A percentile compares a stretch with the other conserved stretches of the same genome.
These are phyloP conservation scores for Diploscapter pachys DNA, from an alignment of 1,140 invertebrate species.

Conservation along the genomic window DNA sequence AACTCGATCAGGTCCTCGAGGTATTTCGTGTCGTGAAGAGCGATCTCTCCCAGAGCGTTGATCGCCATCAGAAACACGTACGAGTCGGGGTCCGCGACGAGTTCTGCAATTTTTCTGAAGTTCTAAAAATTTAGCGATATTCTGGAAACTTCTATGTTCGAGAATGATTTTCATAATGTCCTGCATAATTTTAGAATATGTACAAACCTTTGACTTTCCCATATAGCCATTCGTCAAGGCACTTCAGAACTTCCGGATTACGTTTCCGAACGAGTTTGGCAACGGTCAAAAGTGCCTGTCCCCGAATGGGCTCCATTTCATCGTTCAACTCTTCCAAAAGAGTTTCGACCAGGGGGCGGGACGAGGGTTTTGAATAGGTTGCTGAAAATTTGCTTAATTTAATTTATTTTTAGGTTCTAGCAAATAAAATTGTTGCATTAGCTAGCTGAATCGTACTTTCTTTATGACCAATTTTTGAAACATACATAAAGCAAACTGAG, in stretches of 20 bases:
- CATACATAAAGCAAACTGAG: too few species aligned
- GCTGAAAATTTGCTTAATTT: too few species aligned
- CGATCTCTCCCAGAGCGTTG: slow-evolving; percentile 43
- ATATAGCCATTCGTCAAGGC: slow-evolving; percentile 6
- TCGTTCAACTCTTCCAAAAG: neutral
- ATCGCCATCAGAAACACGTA: slow-evolving; percentile 46
- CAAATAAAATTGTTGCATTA: too few species aligned
- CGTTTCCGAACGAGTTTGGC: neutral
- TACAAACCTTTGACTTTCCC: slow-evolving; percentile 7
- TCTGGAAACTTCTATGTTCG: too few species aligned
- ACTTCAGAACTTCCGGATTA: neutral
- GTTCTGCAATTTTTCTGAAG: slow-evolving; percentile 34
- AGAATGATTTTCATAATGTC: slow-evolving; percentile 4
- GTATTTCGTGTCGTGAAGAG: slow-evolving; percentile 38
- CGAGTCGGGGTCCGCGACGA: slow-evolving; percentile 39
- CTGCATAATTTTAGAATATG: neutral
- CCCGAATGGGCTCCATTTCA: slow-evolving; percentile 5
- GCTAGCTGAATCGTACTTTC: too few species aligned
- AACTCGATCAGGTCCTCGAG: slow-evolving; percentile 27
- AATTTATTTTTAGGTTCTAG: too few species aligned
- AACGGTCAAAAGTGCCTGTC: slow-evolving; percentile 11
- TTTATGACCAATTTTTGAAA: too few species aligned
- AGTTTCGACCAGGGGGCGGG: too few species aligned
- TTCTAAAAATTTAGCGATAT: neutral
- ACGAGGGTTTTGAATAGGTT: too few species aligned